Evolutionary conservation across 2,888 invertebrate species (phyloP), one percentile per base, ranked within the genome.

Genomic region (Cylindroiulus punctatus): DNA sequence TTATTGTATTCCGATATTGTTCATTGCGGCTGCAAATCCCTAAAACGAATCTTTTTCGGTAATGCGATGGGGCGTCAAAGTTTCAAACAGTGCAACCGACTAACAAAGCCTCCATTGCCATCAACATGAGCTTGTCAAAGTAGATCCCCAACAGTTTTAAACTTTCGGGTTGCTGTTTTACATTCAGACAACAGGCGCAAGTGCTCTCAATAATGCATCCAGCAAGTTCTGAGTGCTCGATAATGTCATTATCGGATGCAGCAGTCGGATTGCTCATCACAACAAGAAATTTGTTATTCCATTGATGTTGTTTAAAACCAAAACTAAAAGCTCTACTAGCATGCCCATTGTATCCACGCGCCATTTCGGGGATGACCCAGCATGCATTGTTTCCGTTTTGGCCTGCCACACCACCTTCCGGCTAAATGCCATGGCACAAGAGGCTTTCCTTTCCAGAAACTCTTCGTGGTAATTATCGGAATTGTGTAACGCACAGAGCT

Each of bases 1-100:
- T 52, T 52, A 52, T n/a, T 52, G 52, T 52, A 52, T n/a, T n/a
- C 52, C 52, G n/a, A 52, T 52, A 52, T n/a, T 52, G n/a, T n/a
- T 52, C 52, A 52, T 52, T 52, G n/a, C 52, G n/a, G 19, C 52
- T 3, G n/a, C 4, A 52, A 52, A 52, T 52, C 52, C 14, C n/a
- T 5, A 19, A 19, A 52, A n/a, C 52, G 52, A 52, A 19, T 52
- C 44, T 1, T 52, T n/a, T 52, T n/a, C 52, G 52, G 52, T n/a
- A 52, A 52, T 52, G 52, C 3, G 52, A 17, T 17, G 14, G 47
- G 47, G 47, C 47, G 47, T 47, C 19, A 17, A 52, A 52, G n/a
- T 52, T 52, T n/a, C 52, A n/a, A 17, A 17, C 47, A 47, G 19
- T 47, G 14, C 19, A 17, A 47, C 19, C 17, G 47, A 47, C 47